Percentiles rank a stretch among this genome's conserved stretches.
phyloP scores from a whole-genome alignment of 2,797 vertebrate genomes.

The Tragelaphus eurycerus region DNA sequence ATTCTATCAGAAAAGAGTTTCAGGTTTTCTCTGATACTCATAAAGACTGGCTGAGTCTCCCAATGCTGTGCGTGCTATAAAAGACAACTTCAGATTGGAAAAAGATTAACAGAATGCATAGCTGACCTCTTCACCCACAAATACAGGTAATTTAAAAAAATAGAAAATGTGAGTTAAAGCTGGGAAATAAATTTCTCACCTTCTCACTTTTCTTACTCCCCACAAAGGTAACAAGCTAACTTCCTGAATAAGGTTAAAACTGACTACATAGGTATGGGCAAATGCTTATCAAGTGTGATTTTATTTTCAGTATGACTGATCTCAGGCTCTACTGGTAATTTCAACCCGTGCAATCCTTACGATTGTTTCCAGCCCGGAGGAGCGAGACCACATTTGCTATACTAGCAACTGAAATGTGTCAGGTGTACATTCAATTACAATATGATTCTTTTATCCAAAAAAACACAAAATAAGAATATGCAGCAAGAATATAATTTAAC shows the following conservation, averaged over 20 bases:
- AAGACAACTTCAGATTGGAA: not conserved
- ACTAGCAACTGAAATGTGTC: not conserved
- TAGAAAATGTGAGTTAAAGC: not conserved
- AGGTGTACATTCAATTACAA: not conserved
- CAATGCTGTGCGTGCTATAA: not conserved
- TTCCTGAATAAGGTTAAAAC: not conserved
- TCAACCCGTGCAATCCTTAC: not conserved
- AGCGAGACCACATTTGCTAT: not conserved
- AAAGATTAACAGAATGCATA: not conserved
- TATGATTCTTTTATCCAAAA: not conserved
- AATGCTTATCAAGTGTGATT: not conserved
- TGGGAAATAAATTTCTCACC: not conserved
- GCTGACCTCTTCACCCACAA: not conserved
- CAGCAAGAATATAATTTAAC: conserved; percentile 46
- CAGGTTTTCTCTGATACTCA: not conserved
- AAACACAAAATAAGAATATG: not conserved
- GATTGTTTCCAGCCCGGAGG: not conserved
- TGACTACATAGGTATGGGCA: not conserved
- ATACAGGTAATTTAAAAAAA: not conserved
- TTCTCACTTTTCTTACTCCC: not conserved
- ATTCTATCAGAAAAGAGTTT: not conserved
- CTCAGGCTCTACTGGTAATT: not conserved
- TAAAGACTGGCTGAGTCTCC: not conserved
- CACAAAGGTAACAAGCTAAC: not conserved
- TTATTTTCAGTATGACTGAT: not conserved